Base-by-base conservation (phyloP, 2,113 vertebrate genomes). In the Puffinus mauretanicus region DNA sequence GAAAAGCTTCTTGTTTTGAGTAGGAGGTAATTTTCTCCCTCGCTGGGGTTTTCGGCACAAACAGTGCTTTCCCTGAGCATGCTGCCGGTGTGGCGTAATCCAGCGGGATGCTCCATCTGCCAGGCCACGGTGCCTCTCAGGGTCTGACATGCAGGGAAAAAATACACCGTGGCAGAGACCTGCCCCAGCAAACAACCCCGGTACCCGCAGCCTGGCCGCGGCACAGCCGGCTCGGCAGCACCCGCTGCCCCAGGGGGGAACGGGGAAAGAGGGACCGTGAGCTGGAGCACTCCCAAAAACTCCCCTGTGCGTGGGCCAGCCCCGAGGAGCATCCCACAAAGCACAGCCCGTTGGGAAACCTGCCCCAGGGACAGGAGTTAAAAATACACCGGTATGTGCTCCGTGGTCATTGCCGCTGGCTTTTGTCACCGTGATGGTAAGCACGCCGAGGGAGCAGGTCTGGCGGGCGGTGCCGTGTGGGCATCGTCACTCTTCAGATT, bases 171-270 rank as follows among this genome's bases (percentile, higher is more conserved):
- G 52, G n/a, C 32, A 91, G 34, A 75, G 77, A 87, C 65, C 60
- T 79, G 67, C 15, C 21, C 26, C 1, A 0, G 44, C 5, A 16
- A 52, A 42, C 2, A 3, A 4, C 27, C 21, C 42, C 0, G 0
- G 27, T 58, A 27, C 5, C 73, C 7, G 0, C 54, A 62, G 65
- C 57, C 16, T 36, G 32, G n/a, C 36, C 5, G 5, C 4, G 15
- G 91, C 64, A 54, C 64, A 46, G 57, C 51, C 5, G 1, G 14
- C 5, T 66, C 12, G 0, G 25, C 7, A 10, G 52, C 49, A 49
- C 38, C 22, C 10, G 2, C 29, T 34, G 38, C 46, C 32, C 30
- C 36, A 6, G 49, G 11, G 27, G 19, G 15, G 26, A 15, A 15
- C 1, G 0, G 82, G 22, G 42, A 80, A n/a, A 32, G 55, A 67